Conservation (phyloP, 1,140 invertebrate genomes). For the Ceratosolen solmsi region DNA sequence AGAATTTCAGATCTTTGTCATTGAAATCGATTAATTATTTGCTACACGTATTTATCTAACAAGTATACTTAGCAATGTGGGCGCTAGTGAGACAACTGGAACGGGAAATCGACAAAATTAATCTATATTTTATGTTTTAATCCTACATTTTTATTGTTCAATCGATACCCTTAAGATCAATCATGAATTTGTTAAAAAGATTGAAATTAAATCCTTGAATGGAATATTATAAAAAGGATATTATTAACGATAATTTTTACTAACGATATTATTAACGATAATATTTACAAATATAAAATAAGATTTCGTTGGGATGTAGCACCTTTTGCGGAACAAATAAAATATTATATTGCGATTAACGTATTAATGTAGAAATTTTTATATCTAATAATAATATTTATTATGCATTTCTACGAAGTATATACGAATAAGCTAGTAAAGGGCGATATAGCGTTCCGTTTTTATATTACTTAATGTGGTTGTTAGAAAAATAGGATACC, state of each 20-base stretch:
- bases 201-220: background rate
- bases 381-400: constrained; percentile 14
- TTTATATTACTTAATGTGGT: background rate
- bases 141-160: background rate
- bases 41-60: background rate
- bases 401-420: constrained; percentile 8
- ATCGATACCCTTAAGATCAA: background rate
- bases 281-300: background rate
- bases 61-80: background rate
- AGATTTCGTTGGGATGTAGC: background rate
- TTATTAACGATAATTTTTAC: background rate
- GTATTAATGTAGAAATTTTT: constrained; percentile 6
- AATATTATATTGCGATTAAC: background rate
- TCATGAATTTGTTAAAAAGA: too few species aligned
- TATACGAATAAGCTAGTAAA: background rate
- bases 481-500: constrained; percentile 1
- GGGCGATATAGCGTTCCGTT: background rate
- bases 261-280: background rate
- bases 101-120: background rate
- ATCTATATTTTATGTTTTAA: background rate
- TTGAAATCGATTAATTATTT: background rate
- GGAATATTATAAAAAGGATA: too few species aligned
- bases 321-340: too few species aligned
- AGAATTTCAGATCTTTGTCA: background rate
- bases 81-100: background rate